Conservation (phyloP, 2,888 invertebrate species). For the Phortica magna region DNA sequence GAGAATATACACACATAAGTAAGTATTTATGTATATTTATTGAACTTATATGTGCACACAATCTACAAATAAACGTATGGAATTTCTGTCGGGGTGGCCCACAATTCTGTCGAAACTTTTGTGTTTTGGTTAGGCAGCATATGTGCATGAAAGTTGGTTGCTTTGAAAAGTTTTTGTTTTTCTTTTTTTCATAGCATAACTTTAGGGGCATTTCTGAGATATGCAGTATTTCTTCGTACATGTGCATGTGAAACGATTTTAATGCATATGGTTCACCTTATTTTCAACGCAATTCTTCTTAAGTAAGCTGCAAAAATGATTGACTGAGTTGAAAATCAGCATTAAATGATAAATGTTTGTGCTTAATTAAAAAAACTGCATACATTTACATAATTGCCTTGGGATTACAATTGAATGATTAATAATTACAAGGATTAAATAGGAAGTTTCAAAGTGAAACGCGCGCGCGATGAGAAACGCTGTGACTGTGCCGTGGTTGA, state of each 20-base stretch:
- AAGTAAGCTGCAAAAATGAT: not conserved
- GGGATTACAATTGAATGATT: constrained; percentile 67
- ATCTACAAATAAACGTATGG: no score
- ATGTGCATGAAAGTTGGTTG: no score
- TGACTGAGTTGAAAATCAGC: not conserved
- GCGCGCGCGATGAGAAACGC: not conserved
- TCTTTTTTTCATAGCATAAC: no score
- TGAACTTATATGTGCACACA: not conserved
- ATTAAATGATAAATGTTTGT: not conserved
- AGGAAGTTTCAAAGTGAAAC: constrained; percentile 41
- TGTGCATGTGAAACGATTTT: no score
- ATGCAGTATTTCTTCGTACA: no score
- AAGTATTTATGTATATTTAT: constrained; percentile 5
- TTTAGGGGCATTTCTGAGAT: no score
- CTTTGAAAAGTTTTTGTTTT: no score
- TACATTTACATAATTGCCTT: constrained; percentile 64
- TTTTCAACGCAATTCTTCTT: not conserved
- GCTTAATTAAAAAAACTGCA: constrained; percentile 65
- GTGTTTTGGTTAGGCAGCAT: no score
- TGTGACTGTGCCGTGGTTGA: not conserved
- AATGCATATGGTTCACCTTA: no score
- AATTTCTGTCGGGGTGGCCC: no score
- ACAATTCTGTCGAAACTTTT: no score
- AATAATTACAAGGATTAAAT: constrained; percentile 62
- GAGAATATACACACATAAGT: not conserved